Evolutionary conservation across 2,888 invertebrate species (phyloP), one percentile per base, ranked within the genome.

Genomic region (Crossocerus cetratus): DNA sequence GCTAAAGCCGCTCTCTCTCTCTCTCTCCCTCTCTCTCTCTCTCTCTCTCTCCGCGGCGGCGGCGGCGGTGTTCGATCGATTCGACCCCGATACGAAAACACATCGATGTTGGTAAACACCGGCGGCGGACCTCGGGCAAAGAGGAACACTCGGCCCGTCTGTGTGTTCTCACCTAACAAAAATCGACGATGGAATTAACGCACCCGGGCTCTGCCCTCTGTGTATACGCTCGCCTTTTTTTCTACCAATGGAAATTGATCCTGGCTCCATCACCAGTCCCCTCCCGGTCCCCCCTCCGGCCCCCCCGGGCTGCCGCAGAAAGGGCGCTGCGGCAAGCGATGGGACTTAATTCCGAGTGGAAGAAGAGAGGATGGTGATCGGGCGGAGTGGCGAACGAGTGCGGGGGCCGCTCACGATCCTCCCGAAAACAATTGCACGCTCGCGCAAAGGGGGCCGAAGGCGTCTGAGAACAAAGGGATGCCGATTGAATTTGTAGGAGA

Each of bases 401-500:
- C 16, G 14, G 49, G 49, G n/a, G n/a, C n/a, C 49, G 11, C 16
- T 32, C 11, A 8, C 32, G 32, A 1, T 32, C 11, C 32, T 32
- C 62, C 58, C 53, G 68, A 58, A 68, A 69, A 69, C 71, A 72
- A 72, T 72, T 45, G 63, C 45, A 49, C 49, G 49, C 3, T 11
- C 16, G 55, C 20, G 22, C 5, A 22, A 22, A 55, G 55, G 18
- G 22, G 16, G 44, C 3, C 3, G 23, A 16, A 14, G 65, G 45
- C 55, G 45, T 14, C 14, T 14, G n/a, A n/a, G 55, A 23, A 63
- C 14, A 56, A 64, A 69, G 57, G 49, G 68, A 53, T 43, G 42
- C 49, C 42, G 65, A 76, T 69, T 62, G 59, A 65, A 54, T 69
- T 72, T 73, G 69, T 57, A 63, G 53, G 53, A 65, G 73, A 66